phyloP scores from a whole-genome alignment of 1,140 invertebrate species.

The Papilio polyxenes region DNA sequence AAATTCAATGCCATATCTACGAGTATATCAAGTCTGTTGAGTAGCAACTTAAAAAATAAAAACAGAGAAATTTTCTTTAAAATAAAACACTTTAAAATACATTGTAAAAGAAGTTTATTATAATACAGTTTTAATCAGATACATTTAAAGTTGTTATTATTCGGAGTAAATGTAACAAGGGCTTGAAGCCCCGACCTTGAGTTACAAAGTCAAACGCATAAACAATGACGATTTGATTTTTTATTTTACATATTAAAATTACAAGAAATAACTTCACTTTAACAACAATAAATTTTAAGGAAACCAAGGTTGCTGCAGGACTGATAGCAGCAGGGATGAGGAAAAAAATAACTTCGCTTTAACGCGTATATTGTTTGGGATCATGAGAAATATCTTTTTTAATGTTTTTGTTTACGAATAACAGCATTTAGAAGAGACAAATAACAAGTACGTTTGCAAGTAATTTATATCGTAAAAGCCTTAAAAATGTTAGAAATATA shows the following conservation, averaged over 20 bases:
- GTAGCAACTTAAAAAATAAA: background rate
- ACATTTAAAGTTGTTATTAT: background rate
- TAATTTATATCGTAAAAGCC: background rate
- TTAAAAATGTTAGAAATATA: background rate
- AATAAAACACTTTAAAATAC: background rate
- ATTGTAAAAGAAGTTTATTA: background rate
- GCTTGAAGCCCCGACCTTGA: constrained; percentile 11
- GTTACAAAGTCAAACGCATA: background rate
- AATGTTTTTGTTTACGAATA: background rate
- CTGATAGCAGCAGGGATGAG: too few relatives aligned
- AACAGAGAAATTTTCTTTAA: background rate
- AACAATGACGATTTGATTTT: background rate
- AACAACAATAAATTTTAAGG: too few relatives aligned
- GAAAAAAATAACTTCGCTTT: background rate
- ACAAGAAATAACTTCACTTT: background rate
- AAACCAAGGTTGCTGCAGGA: too few relatives aligned
- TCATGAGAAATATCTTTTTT: background rate
- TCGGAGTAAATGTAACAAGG: background rate
- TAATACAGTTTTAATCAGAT: background rate
- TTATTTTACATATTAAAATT: background rate
- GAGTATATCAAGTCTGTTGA: background rate
- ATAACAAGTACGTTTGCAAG: background rate
- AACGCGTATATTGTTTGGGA: background rate
- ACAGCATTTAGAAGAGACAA: background rate
- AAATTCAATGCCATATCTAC: background rate